Evolutionary conservation across 2,113 vertebrate genomes (phyloP), one percentile per base, ranked within the genome.

Genomic region (Motacilla alba): DNA sequence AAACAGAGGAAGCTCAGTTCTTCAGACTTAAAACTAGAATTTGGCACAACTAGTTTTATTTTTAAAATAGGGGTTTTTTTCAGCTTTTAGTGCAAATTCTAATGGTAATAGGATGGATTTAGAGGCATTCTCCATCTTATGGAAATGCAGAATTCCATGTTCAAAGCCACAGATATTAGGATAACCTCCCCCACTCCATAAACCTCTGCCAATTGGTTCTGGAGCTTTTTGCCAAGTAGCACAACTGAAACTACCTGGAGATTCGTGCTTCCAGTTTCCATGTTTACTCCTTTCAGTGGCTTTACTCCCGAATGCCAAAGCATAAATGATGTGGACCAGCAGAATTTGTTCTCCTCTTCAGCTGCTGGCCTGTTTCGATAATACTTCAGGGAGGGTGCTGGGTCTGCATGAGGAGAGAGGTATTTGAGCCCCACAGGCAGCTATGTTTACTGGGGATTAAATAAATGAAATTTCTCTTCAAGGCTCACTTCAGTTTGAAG

Each of bases 391-490:
- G 33, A 75, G 41, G 49, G n/a, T 55, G 30, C 85, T 39, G 28
- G 55, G 15, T 68, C 68, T 94, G 50, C 39, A 1, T 78, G 24
- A 46, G 66, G 9, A 74, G 15, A 69, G 64, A 5, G 3, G 30
- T 35, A 55, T 68, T 88, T 68, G 80, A 85, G 55, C 37, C 62
- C 46, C 73, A 39, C 41, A 43, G 49, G 80, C 94, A 84, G 52
- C 75, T 47, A 2, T 84, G 83, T 82, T 87, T 91, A 39, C 49
- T 87, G 77, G 52, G 56, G 28, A 80, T 83, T 76, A 83, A 95
- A 93, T 69, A 79, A 89, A 94, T 60, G 16, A 50, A 67, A 31
- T 88, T 96, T 83, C 68, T 94, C 89, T 90, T 86, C 94, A 62
- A 81, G 82, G 41, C 83, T 70, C 43, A 27, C 64, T 95, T 90